A percentile compares a stretch with the other conserved stretches of the same genome.
Conservation (phyloP, 2,888 invertebrate species). For the Scaptomyza reducta region DNA sequence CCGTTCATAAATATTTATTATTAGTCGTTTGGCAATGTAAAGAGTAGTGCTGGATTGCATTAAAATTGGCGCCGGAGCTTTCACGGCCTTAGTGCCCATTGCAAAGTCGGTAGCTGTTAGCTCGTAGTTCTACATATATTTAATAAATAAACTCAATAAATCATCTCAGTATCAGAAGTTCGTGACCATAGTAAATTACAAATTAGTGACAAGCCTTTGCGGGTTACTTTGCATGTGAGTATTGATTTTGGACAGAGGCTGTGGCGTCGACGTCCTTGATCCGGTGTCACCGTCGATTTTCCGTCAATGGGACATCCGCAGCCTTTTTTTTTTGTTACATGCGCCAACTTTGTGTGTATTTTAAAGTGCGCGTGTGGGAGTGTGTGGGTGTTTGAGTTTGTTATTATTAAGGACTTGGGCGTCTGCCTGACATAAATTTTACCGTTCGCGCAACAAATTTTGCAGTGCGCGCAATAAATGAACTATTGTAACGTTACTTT, state of each 20-base stretch:
- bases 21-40: slow-evolving; percentile 49
- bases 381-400: slow-evolving; percentile 29
- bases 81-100: slow-evolving; percentile 52
- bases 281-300: slow-evolving; percentile 68
- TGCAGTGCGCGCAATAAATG: slow-evolving; percentile 6
- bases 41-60: slow-evolving; percentile 42
- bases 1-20: slow-evolving; percentile 50
- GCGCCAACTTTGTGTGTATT: slow-evolving; percentile 35
- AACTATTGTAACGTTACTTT: slow-evolving; percentile 8
- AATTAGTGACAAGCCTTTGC: slow-evolving; percentile 3
- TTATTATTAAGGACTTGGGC: slow-evolving; percentile 51
- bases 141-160: slow-evolving; percentile 13
- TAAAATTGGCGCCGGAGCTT: slow-evolving; percentile 58
- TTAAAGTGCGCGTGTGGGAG: slow-evolving; percentile 26
- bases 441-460: slow-evolving; percentile 20
- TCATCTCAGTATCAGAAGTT: slow-evolving; percentile 10
- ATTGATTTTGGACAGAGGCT: slow-evolving; percentile 70
- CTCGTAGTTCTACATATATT: slow-evolving; percentile 29
- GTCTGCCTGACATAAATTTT: slow-evolving; percentile 37
- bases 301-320: slow-evolving; percentile 58
- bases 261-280: slow-evolving; percentile 60
- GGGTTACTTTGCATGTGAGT: slow-evolving; percentile 56
- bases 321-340: slow-evolving; percentile 30
- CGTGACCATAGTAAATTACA: slow-evolving; percentile 20
- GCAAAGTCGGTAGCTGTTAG: slow-evolving; percentile 50